A percentile compares a stretch with the other conserved stretches of the same genome.
Conservation (phyloP, 2,888 invertebrate species). For the Limnephilus auricula region DNA sequence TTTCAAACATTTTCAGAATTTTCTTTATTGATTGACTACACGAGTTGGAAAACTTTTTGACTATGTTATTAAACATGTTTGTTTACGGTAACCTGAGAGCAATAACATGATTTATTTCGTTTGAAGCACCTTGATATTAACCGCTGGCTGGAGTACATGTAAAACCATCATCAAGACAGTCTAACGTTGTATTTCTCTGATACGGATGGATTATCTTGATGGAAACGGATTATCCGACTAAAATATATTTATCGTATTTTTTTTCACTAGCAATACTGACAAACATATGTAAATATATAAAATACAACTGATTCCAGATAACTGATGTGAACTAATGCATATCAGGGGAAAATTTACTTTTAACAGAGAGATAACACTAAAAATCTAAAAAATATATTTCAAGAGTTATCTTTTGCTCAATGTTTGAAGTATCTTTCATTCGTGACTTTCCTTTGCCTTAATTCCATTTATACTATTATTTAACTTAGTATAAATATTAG, state of each 20-base stretch:
- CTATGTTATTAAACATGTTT: not conserved
- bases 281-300: no score
- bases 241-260: not conserved
- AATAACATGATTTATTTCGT: not conserved
- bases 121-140: not conserved
- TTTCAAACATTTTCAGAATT: slow-evolving; percentile 16
- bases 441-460: not conserved
- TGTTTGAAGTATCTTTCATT: not conserved
- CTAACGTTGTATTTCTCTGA: not conserved
- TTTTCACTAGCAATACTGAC: not conserved
- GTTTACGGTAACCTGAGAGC: not conserved
- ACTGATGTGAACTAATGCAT: no score
- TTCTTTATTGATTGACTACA: not conserved
- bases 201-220: not conserved
- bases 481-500: not conserved
- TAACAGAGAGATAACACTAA: not conserved
- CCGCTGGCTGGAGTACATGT: not conserved
- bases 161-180: not conserved
- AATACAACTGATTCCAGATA: not conserved
- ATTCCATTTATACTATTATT: not conserved
- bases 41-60: not conserved
- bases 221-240: not conserved
- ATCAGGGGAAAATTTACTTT: no score
- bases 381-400: not conserved
- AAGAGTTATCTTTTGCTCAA: not conserved